Conservation (phyloP, 2,113 vertebrate genomes). For the Butastur rufipennis region DNA sequence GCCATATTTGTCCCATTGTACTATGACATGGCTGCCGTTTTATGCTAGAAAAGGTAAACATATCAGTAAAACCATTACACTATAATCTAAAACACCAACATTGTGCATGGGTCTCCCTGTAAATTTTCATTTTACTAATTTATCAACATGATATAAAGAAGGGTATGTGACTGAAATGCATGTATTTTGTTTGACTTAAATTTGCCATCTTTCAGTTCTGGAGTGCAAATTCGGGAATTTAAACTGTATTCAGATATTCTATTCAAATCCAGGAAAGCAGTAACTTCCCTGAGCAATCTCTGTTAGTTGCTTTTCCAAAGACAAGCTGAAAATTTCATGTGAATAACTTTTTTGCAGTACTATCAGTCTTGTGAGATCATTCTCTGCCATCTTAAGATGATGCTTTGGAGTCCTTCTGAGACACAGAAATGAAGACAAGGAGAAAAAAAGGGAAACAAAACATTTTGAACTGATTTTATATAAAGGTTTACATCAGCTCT, state of each 20-base stretch:
- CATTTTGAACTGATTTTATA: neutral
- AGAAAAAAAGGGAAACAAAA: neutral
- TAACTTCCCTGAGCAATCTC: neutral
- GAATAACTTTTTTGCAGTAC: neutral
- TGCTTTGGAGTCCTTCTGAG: neutral
- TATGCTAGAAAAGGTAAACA: neutral
- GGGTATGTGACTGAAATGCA: neutral
- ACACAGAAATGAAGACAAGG: neutral
- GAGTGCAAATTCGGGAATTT: neutral
- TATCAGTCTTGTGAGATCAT: neutral
- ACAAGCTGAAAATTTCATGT: neutral
- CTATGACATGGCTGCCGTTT: neutral
- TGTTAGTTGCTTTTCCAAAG: neutral
- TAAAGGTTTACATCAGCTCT: neutral
- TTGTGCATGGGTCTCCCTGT: neutral
- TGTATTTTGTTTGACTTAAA: neutral
- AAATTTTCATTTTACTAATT: neutral
- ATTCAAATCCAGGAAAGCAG: neutral
- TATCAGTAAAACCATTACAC: neutral
- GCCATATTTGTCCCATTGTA: neutral
- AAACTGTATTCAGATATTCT: neutral
- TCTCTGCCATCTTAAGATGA: neutral
- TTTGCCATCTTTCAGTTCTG: neutral
- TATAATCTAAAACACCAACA: neutral
- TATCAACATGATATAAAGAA: neutral